Conservation (phyloP, 2,113 vertebrate species). For the Istiophorus platypterus region DNA sequence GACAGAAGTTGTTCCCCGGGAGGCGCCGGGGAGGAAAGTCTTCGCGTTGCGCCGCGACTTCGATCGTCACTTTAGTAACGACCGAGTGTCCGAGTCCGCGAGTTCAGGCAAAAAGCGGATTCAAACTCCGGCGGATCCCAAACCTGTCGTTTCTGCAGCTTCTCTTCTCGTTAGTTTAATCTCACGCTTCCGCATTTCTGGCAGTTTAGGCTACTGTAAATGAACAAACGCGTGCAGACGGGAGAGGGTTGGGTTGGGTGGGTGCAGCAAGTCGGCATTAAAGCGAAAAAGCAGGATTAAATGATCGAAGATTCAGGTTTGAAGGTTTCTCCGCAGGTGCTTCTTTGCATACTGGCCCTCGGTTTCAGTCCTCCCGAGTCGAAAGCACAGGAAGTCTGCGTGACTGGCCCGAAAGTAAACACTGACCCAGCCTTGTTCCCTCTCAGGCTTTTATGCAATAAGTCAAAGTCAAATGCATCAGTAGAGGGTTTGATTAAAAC, state of each 20-base stretch:
- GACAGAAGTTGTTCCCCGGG: rapidly evolving
- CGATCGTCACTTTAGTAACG: neutral
- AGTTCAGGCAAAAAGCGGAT: neutral
- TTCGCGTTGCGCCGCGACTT: neutral
- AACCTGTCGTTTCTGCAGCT: rapidly evolving
- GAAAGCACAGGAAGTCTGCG: constrained; percentile 58
- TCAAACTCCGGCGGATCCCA: rapidly evolving
- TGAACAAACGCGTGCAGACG: neutral
- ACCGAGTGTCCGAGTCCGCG: neutral
- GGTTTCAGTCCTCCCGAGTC: neutral
- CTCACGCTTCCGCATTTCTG: constrained; percentile 66
- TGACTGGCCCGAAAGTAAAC: neutral
- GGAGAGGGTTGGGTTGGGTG: no score
- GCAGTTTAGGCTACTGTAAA: neutral
- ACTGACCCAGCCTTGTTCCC: constrained; percentile 3
- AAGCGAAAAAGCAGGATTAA: neutral
- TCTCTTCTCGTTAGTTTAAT: neutral
- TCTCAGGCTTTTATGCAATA: rapidly evolving
- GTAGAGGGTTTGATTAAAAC: neutral
- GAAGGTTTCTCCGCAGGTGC: constrained; percentile 1
- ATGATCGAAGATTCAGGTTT: rapidly evolving
- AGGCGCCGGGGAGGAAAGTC: neutral
- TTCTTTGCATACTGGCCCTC: constrained; percentile 15
- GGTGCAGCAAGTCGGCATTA: no score
- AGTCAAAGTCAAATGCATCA: neutral